A percentile compares a stretch with the other conserved stretches of the same genome.
These are phyloP conservation scores for Mycogona germanica DNA, from an alignment of 2,888 invertebrate genomes.

Conservation along the genomic window DNA sequence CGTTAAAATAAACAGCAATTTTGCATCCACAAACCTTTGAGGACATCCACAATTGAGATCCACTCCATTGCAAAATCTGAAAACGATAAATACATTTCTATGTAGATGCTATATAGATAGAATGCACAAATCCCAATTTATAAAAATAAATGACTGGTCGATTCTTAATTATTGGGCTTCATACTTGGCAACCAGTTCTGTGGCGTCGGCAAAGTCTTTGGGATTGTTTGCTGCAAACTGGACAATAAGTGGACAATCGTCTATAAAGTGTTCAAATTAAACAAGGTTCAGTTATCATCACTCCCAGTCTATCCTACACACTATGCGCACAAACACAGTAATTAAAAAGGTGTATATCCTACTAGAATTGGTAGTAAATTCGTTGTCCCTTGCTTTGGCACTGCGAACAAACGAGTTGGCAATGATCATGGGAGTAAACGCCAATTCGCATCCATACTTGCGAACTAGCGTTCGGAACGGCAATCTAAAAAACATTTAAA, in stretches of 20 bases:
- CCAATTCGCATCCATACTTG: slow-evolving; percentile 72
- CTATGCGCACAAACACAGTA: too few relatives aligned
- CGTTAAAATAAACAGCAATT: too few relatives aligned
- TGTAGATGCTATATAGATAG: not conserved
- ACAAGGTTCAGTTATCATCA: not conserved
- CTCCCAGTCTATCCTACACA: too few relatives aligned
- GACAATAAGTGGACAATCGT: slow-evolving; percentile 73
- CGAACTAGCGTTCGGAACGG: slow-evolving; percentile 63
- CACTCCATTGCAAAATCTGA: slow-evolving; percentile 71
- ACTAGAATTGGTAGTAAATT: slow-evolving; percentile 58
- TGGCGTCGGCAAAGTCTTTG: slow-evolving; percentile 69
- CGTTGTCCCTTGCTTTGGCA: slow-evolving; percentile 65
- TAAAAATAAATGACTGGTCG: too few relatives aligned
- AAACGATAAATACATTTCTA: slow-evolving; percentile 19
- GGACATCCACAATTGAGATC: slow-evolving; percentile 98
- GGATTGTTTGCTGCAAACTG: slow-evolving; percentile 88
- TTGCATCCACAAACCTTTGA: slow-evolving; percentile 51
- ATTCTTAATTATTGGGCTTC: slow-evolving; percentile 19
- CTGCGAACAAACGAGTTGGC: slow-evolving; percentile 88
- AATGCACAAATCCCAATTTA: not conserved
- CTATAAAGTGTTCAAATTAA: slow-evolving; percentile 30
- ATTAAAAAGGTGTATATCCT: too few relatives aligned
- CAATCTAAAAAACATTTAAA: too few relatives aligned
- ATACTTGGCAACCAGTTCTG: slow-evolving; percentile 68
- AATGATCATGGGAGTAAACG: slow-evolving; percentile 94